These are phyloP conservation scores for Megaustenia siamemsis DNA, from an alignment of 2,888 invertebrate genomes.

Conservation along the genomic window DNA sequence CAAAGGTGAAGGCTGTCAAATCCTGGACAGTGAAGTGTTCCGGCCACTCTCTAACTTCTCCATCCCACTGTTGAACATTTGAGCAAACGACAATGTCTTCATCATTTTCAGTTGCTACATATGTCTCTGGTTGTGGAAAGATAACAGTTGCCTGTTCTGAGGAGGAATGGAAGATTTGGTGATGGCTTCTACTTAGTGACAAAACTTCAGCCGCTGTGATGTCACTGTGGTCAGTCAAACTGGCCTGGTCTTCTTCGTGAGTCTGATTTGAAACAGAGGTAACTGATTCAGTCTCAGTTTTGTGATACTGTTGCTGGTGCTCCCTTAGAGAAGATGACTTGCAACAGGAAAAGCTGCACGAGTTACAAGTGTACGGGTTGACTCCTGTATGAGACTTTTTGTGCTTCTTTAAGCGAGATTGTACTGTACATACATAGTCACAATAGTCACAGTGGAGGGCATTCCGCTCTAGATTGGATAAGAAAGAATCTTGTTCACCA, in stretches of 20 bases:
- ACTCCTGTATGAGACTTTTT: conserved; percentile 34
- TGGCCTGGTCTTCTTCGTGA: background rate
- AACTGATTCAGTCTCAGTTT: background rate
- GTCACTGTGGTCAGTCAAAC: background rate
- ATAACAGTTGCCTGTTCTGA: conserved; percentile 32
- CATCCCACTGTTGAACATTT: conserved; percentile 23
- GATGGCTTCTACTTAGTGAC: background rate
- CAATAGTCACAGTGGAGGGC: conserved; percentile 41
- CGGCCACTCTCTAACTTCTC: conserved; percentile 22
- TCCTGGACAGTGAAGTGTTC: conserved; percentile 33
- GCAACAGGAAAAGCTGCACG: conserved; percentile 20
- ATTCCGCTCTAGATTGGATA: conserved; percentile 30
- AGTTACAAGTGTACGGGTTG: conserved; percentile 19
- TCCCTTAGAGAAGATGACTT: background rate
- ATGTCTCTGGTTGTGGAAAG: conserved; percentile 23
- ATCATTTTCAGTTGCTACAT: background rate
- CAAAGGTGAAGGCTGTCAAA: conserved; percentile 27
- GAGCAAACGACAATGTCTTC: conserved; percentile 12
- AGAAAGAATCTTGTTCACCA: conserved; percentile 7
- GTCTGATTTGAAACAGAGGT: background rate
- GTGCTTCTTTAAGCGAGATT: conserved; percentile 44
- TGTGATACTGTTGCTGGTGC: conserved; percentile 13
- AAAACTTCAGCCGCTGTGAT: background rate
- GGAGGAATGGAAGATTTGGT: background rate
- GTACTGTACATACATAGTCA: conserved; percentile 43